Base-by-base conservation (phyloP, 2,113 vertebrate genomes). In the Ophthalmolycus amberensis region DNA sequence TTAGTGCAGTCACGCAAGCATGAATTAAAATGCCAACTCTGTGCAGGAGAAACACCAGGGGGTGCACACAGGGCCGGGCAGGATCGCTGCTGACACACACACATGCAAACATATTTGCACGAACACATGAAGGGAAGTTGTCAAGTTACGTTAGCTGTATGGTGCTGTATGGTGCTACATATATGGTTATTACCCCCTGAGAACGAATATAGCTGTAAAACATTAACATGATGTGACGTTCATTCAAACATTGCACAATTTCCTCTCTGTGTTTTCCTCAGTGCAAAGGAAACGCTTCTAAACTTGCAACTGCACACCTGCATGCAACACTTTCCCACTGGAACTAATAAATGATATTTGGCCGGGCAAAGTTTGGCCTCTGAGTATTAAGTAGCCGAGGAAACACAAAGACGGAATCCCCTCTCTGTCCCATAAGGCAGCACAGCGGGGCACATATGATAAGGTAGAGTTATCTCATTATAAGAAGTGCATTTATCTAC, bases 401-500 rank as follows among this genome's bases (percentile, higher is more conserved):
- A 79, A 68, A 63, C 58, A 78, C 34, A 86, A 73, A 63, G 65
- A 69, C 0, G 10, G 48, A 75, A 65, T 67, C 76, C 44, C 34
- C 50, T 48, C 59, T 50, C 16, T 50, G 48, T 84, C 76, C 76
- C 83, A 85, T 81, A 78, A 84, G 89, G 84, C 83, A 6, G 62
- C 80, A 56, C 88, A 84, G 79, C 59, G 5, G 84, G 84, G 46
- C 79, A 87, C 90, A 88, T 88, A 85, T 77, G 87, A 89, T 72
- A 44, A 84, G 80, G 83, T 71, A 85, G 88, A 90, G 87, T 89
- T 88, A 91, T 91, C 83, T 92, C 66, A 77, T 89, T 90, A 79
- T 79, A 85, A 90, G 85, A 90, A 87, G 84, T 85, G 76, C 78
- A 82, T 91, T 92, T 90, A 89, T 92, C 92, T 90, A 48, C 88